Evolutionary conservation across 2,888 invertebrate genomes (phyloP), one percentile per base, ranked within the genome.

Genomic region (Aleiodes alternator): DNA sequence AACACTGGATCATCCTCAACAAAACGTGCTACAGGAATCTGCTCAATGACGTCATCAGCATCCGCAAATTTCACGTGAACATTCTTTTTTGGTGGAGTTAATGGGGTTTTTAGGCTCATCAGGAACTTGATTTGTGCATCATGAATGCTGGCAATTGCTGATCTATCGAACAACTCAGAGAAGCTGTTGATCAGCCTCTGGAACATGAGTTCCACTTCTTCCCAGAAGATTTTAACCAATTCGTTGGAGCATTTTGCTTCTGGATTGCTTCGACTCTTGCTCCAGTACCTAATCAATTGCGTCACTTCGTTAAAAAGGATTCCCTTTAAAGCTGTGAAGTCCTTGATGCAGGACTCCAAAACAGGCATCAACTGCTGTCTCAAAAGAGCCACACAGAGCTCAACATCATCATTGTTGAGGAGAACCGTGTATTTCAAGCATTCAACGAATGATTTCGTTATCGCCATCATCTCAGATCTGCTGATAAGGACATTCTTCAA

Each of bases 371-470:
- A 83, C 84, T 89, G 82, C 78, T 84, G 80, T 82, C 87, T 88
- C 6, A 92, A 86, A 14, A 92, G 83, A 69, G 80, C 83, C 69
- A 88, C 86, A 79, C 91, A 91, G 11, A 92, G 82, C 29, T 87
- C 85, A 31, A 83, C 76, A 78, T 92, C 90, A 11, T 88, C 87
- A 61, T 90, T 88, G 80, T 92, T 91, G 81, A 91, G 90, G 68
- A 92, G 87, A 72, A 93, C 89, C 11, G 92, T 87, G 83, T 92
- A 95, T 68, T 93, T 93, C 23, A 96, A 86, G 85, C 96, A 96
- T 86, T 97, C 97, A 23, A 94, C 91, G 81, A 94, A 93, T 1
- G 95, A 92, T 59, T 91, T 91, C 29, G 94, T 91, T 83, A 96
- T 92, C 0, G 94, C 92, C 61, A 92, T 91, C 16, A 92, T 91